phyloP scores from a whole-genome alignment of 2,888 invertebrate genomes.

The Eumacrocentrus americanus region DNA sequence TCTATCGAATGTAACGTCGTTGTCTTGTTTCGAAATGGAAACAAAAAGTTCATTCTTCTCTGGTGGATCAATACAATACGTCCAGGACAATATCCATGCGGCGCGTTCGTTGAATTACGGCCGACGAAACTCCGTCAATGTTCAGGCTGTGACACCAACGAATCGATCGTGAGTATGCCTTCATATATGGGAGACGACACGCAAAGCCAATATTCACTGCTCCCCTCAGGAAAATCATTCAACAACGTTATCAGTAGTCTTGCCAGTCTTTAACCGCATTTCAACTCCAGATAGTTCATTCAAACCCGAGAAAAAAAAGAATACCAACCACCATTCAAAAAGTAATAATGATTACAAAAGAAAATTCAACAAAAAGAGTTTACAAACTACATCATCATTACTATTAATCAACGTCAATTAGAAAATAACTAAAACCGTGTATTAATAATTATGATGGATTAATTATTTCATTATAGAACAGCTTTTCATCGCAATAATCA shows the following conservation, averaged over 20 bases:
- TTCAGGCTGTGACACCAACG: slow-evolving; percentile 25
- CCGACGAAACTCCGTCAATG: slow-evolving; percentile 22
- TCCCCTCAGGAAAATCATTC: slow-evolving; percentile 17
- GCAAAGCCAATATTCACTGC: slow-evolving; percentile 22
- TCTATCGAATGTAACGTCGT: background rate
- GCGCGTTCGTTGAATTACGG: slow-evolving; percentile 20
- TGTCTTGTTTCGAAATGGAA: background rate
- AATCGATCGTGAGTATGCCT: slow-evolving; percentile 18
- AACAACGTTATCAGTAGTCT: slow-evolving; percentile 14
- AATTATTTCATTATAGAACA: background rate
- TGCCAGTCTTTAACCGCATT: slow-evolving; percentile 9
- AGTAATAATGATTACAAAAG: no score
- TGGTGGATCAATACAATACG: slow-evolving; percentile 24
- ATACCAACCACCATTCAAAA: no score
- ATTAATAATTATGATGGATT: background rate
- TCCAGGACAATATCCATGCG: slow-evolving; percentile 21
- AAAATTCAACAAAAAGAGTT: no score
- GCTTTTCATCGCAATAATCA: background rate
- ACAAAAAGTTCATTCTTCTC: slow-evolving; percentile 2
- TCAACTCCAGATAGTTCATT: no score
- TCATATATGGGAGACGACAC: slow-evolving; percentile 12
- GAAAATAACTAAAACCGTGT: background rate
- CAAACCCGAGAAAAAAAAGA: background rate
- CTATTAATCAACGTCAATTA: background rate
- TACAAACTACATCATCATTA: background rate